Conservation (phyloP, 2,797 vertebrate genomes). For the Diglossa cyanea region DNA sequence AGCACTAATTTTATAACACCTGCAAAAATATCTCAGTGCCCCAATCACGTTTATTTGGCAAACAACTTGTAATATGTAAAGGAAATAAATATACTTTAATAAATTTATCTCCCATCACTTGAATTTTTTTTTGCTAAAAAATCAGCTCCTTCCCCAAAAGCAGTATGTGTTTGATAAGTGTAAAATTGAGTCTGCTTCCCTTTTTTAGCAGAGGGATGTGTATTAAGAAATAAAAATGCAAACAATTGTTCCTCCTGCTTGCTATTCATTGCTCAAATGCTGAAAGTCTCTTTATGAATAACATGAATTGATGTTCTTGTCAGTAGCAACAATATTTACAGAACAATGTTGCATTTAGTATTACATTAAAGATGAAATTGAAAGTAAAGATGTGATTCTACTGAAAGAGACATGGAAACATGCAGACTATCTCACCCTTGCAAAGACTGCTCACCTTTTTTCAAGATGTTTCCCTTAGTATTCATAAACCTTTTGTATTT, state of each 20-base stretch:
- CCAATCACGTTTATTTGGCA: not conserved
- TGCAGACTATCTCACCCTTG: not conserved
- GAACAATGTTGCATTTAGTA: slow-evolving; percentile 43
- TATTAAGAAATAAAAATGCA: slow-evolving; percentile 5
- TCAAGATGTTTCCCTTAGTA: slow-evolving; percentile 20
- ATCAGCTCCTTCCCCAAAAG: not conserved
- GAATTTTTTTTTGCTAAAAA: not conserved
- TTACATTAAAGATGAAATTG: slow-evolving; percentile 57
- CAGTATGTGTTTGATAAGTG: not conserved
- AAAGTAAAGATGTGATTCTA: slow-evolving; percentile 45
- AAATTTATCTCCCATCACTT: not conserved
- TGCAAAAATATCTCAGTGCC: not conserved
- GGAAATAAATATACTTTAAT: not conserved
- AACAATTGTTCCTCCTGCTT: slow-evolving; percentile 20
- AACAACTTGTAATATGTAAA: not conserved
- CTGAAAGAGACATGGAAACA: slow-evolving; percentile 7
- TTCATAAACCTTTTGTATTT: slow-evolving; percentile 39
- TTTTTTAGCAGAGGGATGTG: slow-evolving; percentile 4
- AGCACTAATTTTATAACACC: not conserved
- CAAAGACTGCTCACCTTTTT: not conserved
- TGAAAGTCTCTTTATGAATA: slow-evolving; percentile 54
- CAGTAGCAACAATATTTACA: slow-evolving; percentile 65
- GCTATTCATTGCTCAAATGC: slow-evolving; percentile 38
- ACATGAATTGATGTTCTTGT: slow-evolving; percentile 66
- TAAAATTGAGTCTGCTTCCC: not conserved